Evolutionary conservation across 2,888 invertebrate species (phyloP).

Genomic region (Entomobrya multifasciata): DNA sequence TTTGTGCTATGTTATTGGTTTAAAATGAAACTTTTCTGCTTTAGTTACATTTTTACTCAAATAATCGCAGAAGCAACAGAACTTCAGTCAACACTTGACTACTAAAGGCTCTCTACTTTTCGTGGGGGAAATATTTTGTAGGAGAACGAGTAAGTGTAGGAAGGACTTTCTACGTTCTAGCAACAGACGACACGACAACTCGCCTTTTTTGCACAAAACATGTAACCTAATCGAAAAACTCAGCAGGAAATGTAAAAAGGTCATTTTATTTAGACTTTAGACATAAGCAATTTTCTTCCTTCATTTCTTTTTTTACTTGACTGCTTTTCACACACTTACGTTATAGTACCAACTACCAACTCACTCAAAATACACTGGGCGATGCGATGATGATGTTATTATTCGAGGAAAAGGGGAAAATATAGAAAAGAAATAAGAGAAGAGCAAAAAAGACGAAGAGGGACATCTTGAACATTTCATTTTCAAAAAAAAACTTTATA

Average conservation of each 20-base stretch:
- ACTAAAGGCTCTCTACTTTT: neutral
- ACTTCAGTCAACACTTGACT: conserved; percentile 15
- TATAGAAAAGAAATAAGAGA: conserved; percentile 4
- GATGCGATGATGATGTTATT: too few relatives aligned
- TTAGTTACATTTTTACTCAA: conserved; percentile 25
- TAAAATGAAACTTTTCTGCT: conserved; percentile 32
- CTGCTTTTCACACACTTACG: neutral
- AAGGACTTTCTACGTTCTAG: too few relatives aligned
- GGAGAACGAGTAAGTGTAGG: neutral
- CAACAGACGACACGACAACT: conserved; percentile 5
- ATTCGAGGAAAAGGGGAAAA: too few relatives aligned
- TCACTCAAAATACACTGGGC: too few relatives aligned
- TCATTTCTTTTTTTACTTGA: conserved; percentile 14
- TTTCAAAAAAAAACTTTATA: conserved; percentile 10
- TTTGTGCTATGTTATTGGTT: conserved; percentile 6
- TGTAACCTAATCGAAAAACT: conserved; percentile 2
- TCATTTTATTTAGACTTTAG: conserved; percentile 37
- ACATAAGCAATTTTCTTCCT: conserved; percentile 23
- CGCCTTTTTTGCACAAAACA: neutral
- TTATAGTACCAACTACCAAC: too few relatives aligned
- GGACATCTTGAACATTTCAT: conserved; percentile 65
- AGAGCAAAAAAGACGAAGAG: neutral
- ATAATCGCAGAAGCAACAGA: neutral
- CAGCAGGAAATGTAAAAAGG: conserved; percentile 53
- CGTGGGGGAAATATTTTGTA: neutral